phyloP scores from a whole-genome alignment of 2,797 vertebrate species.

The Sebastes kiyomatsui region DNA sequence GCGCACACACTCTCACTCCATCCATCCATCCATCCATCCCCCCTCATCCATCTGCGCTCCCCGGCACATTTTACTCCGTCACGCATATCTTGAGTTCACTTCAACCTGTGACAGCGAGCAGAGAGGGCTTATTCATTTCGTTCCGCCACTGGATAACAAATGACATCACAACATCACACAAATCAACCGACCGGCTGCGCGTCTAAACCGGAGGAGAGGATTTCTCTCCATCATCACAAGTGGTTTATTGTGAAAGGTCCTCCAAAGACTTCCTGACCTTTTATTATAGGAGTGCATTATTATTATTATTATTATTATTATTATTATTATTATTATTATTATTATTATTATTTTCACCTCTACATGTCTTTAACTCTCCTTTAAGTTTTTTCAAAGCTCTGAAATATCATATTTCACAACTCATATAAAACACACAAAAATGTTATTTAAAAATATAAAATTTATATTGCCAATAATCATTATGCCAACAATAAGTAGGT shows the following conservation, averaged over 20 bases:
- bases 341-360: neutral
- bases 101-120: constrained; percentile 63
- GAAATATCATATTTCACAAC: neutral
- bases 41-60: constrained; percentile 47
- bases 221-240: constrained; percentile 10
- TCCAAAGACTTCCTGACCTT: neutral
- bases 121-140: constrained; percentile 51
- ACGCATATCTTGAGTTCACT: constrained; percentile 64
- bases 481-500: neutral
- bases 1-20: no score
- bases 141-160: constrained; percentile 48
- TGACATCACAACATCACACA: constrained; percentile 44
- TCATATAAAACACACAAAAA: neutral
- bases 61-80: constrained; percentile 57
- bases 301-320: no score
- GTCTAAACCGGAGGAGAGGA: neutral
- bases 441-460: neutral
- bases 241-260: constrained; percentile 37
- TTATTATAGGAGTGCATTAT: neutral
- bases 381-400: neutral
- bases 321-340: neutral
- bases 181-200: constrained; percentile 39
- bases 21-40: neutral
- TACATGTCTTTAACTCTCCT: neutral
- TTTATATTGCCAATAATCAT: neutral